These are phyloP conservation scores for Pogoniulus pusillus DNA, from an alignment of 2,797 vertebrate species.

Conservation along the genomic window DNA sequence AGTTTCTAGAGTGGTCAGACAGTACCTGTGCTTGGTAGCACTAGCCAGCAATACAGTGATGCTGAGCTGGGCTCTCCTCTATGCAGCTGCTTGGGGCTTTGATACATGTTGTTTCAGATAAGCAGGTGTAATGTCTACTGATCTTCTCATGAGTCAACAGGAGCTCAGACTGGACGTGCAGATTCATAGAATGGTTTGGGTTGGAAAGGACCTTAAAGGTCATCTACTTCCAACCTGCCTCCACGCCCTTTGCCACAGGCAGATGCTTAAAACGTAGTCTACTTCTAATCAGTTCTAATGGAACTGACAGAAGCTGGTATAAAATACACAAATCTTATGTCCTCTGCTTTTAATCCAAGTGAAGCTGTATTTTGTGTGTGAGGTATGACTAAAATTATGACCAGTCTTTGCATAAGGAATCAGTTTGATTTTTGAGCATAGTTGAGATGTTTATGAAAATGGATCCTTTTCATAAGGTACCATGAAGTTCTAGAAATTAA, in stretches of 20 bases:
- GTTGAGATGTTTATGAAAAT: neutral
- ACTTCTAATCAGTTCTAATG: neutral
- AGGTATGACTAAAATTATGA: neutral
- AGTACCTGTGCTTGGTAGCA: neutral
- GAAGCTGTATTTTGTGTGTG: neutral
- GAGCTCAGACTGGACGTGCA: neutral
- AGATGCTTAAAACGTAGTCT: neutral
- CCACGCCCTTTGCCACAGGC: too few species aligned
- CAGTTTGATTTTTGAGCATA: neutral
- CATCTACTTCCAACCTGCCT: too few species aligned
- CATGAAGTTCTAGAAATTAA: neutral
- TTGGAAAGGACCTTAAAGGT: too few species aligned
- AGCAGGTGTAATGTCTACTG: neutral
- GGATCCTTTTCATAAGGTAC: neutral
- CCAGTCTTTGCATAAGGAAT: neutral
- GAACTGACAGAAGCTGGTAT: neutral
- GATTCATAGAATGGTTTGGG: too few species aligned
- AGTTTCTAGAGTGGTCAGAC: neutral
- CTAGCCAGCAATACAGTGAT: neutral
- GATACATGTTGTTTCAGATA: neutral
- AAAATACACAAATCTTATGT: neutral
- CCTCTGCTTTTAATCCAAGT: neutral
- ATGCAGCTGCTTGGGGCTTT: neutral
- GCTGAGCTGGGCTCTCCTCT: neutral
- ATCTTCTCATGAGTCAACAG: neutral